Conservation (phyloP, 2,113 vertebrate genomes). For the Phylloscopus trochiloides region DNA sequence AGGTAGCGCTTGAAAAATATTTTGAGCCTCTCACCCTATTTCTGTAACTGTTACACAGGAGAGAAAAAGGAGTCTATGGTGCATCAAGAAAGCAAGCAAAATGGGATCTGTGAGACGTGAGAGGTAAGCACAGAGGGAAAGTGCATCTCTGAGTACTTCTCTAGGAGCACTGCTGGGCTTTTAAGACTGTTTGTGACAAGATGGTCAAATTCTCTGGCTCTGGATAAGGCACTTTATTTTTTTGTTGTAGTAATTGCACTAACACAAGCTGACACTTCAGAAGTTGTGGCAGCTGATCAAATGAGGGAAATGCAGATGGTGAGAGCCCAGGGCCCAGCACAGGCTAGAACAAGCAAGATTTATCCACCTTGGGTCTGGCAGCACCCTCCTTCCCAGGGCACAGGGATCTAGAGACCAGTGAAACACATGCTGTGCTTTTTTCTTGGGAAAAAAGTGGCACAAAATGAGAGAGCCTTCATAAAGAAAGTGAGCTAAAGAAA, state of each 20-base stretch:
- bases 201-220: background rate
- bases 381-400: background rate
- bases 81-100: background rate
- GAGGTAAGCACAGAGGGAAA: background rate
- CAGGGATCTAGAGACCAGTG: accelerated
- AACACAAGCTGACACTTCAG: background rate
- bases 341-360: background rate
- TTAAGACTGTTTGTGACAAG: background rate
- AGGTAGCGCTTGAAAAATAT: background rate
- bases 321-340: background rate
- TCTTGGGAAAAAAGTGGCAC: background rate
- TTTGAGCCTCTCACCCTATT: background rate
- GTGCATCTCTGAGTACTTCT: background rate
- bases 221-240: background rate
- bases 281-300: background rate
- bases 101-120: accelerated
- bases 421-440: background rate
- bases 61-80: background rate
- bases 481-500: background rate
- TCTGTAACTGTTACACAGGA: background rate
- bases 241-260: background rate
- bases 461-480: background rate
- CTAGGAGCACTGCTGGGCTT: background rate
- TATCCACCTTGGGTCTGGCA: background rate
- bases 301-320: background rate